Evolutionary conservation across 2,797 vertebrate genomes (phyloP).

Genomic region (Anableps anableps): DNA sequence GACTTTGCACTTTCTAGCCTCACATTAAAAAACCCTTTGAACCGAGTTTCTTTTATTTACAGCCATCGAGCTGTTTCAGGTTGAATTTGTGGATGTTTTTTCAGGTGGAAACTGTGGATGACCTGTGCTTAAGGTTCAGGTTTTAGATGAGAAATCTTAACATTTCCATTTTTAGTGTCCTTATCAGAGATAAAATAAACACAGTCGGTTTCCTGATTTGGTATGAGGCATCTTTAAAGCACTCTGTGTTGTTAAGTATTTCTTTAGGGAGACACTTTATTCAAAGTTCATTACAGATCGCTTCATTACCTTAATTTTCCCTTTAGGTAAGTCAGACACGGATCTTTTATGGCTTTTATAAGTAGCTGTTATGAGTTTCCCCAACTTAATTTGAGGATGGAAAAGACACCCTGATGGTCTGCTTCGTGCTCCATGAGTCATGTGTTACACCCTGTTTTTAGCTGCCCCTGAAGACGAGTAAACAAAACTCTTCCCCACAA

Average conservation of each 20-base stretch:
- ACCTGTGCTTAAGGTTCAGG: neutral
- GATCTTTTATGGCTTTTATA: conserved; percentile 6
- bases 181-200: neutral
- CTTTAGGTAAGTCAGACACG: neutral
- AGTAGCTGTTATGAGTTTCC: conserved; percentile 19
- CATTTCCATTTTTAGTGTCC: neutral
- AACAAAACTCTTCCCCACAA: conserved; percentile 37
- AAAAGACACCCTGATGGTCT: conserved; percentile 17
- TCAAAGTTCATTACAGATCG: conserved; percentile 8
- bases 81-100: neutral
- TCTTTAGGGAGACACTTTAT: conserved; percentile 7
- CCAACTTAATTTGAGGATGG: conserved; percentile 23
- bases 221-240: neutral
- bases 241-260: neutral
- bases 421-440: conserved; percentile 46
- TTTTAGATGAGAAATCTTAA: neutral
- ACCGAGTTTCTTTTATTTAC: neutral
- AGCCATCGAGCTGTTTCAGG: neutral
- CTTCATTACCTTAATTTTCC: conserved; percentile 27
- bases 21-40: neutral
- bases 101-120: neutral
- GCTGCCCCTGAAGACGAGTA: conserved; percentile 60
- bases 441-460: conserved; percentile 55
- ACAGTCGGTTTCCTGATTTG: conserved; percentile 5
- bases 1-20: neutral